A percentile compares a stretch with the other conserved stretches of the same genome.
phyloP scores from a whole-genome alignment of 2,113 vertebrate species.

The Laterallus jamaicensis region DNA sequence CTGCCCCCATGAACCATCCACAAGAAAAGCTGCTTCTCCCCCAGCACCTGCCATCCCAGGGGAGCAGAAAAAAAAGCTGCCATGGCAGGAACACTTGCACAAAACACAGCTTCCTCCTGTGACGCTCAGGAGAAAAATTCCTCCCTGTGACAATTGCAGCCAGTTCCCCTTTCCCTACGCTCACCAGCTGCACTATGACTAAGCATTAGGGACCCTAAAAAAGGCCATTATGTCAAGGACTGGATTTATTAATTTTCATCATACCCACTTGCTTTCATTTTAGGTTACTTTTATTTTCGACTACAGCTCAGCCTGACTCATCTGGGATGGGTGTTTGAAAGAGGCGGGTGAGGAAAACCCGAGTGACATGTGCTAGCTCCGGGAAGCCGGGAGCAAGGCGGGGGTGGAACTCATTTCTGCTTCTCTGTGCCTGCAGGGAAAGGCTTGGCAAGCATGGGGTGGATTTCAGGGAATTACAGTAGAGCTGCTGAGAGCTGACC shows the following conservation, averaged over 20 bases:
- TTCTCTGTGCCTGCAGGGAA: not conserved
- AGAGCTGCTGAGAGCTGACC: not conserved
- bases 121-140: not conserved
- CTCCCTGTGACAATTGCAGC: not conserved
- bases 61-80: not conserved
- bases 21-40: not conserved
- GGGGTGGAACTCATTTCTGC: not conserved
- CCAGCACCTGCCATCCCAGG: rapidly evolving
- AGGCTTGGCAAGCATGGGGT: rapidly evolving
- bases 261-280: not conserved
- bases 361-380: rapidly evolving
- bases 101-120: not conserved
- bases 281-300: not conserved
- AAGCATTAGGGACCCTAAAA: not conserved
- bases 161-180: not conserved
- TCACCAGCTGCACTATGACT: not conserved
- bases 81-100: not conserved
- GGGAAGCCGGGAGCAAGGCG: not conserved
- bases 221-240: not conserved
- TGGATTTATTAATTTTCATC: not conserved
- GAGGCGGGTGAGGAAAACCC: rapidly evolving
- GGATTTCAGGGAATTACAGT: not conserved
- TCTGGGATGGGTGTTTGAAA: not conserved
- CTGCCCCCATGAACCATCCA: not conserved
- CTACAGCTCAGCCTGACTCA: not conserved